These are phyloP conservation scores for Periophthalmus modestus DNA, from an alignment of 2,113 vertebrate genomes.

Conservation along the genomic window DNA sequence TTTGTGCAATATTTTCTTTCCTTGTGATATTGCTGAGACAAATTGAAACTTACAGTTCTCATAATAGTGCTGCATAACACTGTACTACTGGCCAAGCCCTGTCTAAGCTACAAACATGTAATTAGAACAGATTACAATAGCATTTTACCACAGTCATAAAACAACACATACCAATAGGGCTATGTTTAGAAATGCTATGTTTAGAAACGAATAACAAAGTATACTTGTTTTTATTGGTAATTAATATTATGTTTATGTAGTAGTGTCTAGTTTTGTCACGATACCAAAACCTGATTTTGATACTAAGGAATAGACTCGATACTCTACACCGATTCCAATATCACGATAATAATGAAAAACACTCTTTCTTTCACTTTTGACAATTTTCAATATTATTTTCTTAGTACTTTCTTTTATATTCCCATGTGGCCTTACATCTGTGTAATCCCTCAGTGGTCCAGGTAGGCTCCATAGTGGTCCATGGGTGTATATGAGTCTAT, in stretches of 20 bases:
- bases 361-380: too few species aligned
- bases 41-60: not conserved
- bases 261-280: not conserved
- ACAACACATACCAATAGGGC: not conserved
- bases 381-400: too few species aligned
- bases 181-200: not conserved
- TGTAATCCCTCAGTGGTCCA: too few species aligned
- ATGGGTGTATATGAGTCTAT: too few species aligned
- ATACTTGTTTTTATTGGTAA: not conserved
- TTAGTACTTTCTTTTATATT: too few species aligned
- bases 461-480: too few species aligned
- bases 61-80: not conserved
- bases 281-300: too few species aligned
- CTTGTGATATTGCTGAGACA: not conserved
- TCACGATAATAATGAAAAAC: too few species aligned
- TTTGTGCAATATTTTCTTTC: not conserved
- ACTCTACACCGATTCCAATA: too few species aligned
- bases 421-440: too few species aligned
- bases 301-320: too few species aligned
- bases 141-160: not conserved
- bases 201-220: not conserved
- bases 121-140: not conserved
- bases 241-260: not conserved
- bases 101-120: constrained; percentile 1
- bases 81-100: constrained; percentile 12